Conservation (phyloP, 2,888 invertebrate species). For the Muscina levida region DNA sequence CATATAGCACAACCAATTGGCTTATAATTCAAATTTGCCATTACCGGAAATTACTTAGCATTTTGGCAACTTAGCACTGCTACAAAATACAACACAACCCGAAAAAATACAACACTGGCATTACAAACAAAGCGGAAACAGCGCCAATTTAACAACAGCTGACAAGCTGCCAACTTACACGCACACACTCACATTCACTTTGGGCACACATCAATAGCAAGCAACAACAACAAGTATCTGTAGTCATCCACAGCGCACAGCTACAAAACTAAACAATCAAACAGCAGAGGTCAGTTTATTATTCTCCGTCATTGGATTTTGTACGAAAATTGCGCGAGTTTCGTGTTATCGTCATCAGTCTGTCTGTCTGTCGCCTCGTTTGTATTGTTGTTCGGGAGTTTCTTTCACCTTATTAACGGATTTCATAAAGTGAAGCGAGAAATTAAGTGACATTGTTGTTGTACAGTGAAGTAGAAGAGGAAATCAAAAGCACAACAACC, state of each 20-base stretch:
- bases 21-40: not conserved
- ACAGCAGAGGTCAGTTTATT: slow-evolving; percentile 52
- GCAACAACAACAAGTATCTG: slow-evolving; percentile 36
- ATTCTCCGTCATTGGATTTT: slow-evolving; percentile 56
- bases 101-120: slow-evolving; percentile 26
- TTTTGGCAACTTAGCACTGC: not conserved
- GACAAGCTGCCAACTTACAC: not conserved
- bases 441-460: slow-evolving; percentile 33
- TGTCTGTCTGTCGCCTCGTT: no score
- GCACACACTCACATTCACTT: slow-evolving; percentile 28
- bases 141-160: slow-evolving; percentile 32
- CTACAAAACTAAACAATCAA: slow-evolving; percentile 27
- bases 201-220: not conserved
- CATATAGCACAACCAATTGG: not conserved
- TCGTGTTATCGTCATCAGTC: not conserved
- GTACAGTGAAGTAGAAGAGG: slow-evolving; percentile 8
- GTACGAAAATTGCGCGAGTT: slow-evolving; percentile 11
- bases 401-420: slow-evolving; percentile 28
- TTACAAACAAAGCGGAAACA: slow-evolving; percentile 10
- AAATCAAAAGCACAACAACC: no score
- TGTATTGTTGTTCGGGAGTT: no score
- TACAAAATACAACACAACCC: not conserved
- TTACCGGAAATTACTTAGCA: no score
- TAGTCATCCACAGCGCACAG: slow-evolving; percentile 14
- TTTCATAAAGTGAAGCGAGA: slow-evolving; percentile 44